A percentile compares a stretch with the other conserved stretches of the same genome.
Evolutionary conservation across 2,113 vertebrate species (phyloP).

Genomic region (Hassar affinis): DNA sequence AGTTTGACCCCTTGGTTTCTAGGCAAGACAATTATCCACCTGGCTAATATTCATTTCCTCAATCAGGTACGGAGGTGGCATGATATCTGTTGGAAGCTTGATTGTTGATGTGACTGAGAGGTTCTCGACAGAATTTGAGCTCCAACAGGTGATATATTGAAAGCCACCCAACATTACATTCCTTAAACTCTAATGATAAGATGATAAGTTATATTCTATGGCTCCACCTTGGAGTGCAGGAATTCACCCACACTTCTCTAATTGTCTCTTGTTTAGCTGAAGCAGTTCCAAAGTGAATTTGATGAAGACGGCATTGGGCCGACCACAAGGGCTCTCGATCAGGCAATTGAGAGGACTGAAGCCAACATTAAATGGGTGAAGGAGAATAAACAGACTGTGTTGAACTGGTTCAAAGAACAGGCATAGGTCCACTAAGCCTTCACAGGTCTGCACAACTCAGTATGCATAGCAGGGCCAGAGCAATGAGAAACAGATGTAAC

Average conservation of each 20-base stretch:
- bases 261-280: slow-evolving; percentile 71
- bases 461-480: slow-evolving; percentile 7
- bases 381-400: slow-evolving; percentile 66
- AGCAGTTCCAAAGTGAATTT: slow-evolving; percentile 69
- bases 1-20: slow-evolving; percentile 26
- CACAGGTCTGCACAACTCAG: slow-evolving; percentile 4
- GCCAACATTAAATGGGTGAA: slow-evolving; percentile 87
- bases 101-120: slow-evolving; percentile 74
- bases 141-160: slow-evolving; percentile 78
- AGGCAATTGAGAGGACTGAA: slow-evolving; percentile 80
- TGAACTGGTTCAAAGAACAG: slow-evolving; percentile 75
- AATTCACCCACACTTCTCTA: slow-evolving; percentile 15
- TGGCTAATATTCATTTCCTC: slow-evolving; percentile 27
- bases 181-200: neutral
- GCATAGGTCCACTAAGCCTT: neutral
- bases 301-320: slow-evolving; percentile 55
- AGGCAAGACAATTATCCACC: slow-evolving; percentile 18
- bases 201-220: neutral
- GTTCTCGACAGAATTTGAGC: slow-evolving; percentile 80
- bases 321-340: slow-evolving; percentile 63
- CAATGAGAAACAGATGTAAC: slow-evolving; percentile 44
- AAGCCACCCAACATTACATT: neutral
- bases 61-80: slow-evolving; percentile 62
- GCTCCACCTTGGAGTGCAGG: neutral
- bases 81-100: slow-evolving; percentile 74